Evolutionary conservation across 1,140 invertebrate species (phyloP).

Genomic region (Zaprionus inermis): DNA sequence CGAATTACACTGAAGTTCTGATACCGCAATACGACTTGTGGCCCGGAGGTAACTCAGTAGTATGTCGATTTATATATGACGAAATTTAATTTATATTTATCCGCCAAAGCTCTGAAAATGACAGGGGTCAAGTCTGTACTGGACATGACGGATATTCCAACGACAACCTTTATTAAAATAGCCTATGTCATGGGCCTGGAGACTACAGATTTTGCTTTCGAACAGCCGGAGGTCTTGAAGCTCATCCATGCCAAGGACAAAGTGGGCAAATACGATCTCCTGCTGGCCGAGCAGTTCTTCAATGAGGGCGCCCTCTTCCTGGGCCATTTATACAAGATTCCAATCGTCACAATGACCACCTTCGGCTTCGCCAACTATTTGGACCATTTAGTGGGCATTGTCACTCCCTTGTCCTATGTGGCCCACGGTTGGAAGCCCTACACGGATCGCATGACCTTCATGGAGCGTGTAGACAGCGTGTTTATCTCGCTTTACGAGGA

Average conservation of each 20-base stretch:
- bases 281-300: slow-evolving; percentile 82
- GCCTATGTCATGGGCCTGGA: slow-evolving; percentile 44
- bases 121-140: slow-evolving; percentile 31
- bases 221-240: slow-evolving; percentile 72
- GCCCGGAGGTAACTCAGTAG: slow-evolving; percentile 16
- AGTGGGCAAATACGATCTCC: slow-evolving; percentile 82
- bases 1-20: slow-evolving; percentile 70
- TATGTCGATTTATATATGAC: not conserved
- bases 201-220: slow-evolving; percentile 75
- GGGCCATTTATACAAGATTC: slow-evolving; percentile 82
- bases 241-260: slow-evolving; percentile 76
- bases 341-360: slow-evolving; percentile 69
- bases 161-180: slow-evolving; percentile 19
- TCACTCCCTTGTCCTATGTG: slow-evolving; percentile 64
- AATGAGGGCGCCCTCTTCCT: slow-evolving; percentile 84
- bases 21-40: slow-evolving; percentile 62
- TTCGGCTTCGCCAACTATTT: slow-evolving; percentile 77
- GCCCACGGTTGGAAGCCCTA: slow-evolving; percentile 60
- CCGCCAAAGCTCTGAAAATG: slow-evolving; percentile 30
- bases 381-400: slow-evolving; percentile 70
- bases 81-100: not conserved
- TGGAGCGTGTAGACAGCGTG: slow-evolving; percentile 75
- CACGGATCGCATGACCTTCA: slow-evolving; percentile 70
- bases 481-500: slow-evolving; percentile 48
- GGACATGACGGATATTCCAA: slow-evolving; percentile 55